Percentiles rank a stretch among this genome's conserved stretches.
phyloP scores from a whole-genome alignment of 2,797 vertebrate species.

The Simalia tracyae region DNA sequence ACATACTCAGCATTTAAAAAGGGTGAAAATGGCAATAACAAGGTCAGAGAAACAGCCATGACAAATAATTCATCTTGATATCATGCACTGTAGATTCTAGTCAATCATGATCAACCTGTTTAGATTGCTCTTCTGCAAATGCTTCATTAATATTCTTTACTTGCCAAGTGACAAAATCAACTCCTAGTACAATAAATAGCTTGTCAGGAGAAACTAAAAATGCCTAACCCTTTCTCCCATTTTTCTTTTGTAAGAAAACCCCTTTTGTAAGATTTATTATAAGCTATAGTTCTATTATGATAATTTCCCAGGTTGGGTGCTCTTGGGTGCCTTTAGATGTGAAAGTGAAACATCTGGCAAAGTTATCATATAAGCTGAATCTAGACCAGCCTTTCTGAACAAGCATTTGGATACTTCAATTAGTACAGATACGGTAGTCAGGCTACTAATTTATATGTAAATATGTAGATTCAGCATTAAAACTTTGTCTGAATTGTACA shows the following conservation, averaged over 20 bases:
- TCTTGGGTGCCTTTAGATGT: not conserved
- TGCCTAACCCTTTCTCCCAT: constrained; percentile 1
- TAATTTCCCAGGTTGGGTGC: not conserved
- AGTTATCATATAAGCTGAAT: not conserved
- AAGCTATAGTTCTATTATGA: not conserved
- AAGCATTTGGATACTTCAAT: not conserved
- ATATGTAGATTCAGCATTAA: not conserved
- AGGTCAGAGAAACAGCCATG: constrained; percentile 44
- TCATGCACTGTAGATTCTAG: constrained; percentile 20
- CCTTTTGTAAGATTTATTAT: constrained; percentile 33
- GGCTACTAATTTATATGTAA: not conserved
- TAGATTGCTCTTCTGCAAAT: constrained; percentile 33
- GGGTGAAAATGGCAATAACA: constrained; percentile 35
- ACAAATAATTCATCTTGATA: constrained; percentile 52
- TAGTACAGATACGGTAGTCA: not conserved
- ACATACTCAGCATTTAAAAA: not conserved
- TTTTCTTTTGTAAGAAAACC: constrained; percentile 12
- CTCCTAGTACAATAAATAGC: constrained; percentile 39
- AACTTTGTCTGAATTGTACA: not conserved
- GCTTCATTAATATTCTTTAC: constrained; percentile 54
- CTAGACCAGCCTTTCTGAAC: constrained; percentile 26
- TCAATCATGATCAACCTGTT: constrained; percentile 41
- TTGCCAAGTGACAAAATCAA: constrained; percentile 42
- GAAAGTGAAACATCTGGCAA: not conserved
- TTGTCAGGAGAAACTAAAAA: constrained; percentile 52